These are phyloP conservation scores for Dasypolia templi DNA, from an alignment of 2,888 invertebrate species.

Conservation along the genomic window DNA sequence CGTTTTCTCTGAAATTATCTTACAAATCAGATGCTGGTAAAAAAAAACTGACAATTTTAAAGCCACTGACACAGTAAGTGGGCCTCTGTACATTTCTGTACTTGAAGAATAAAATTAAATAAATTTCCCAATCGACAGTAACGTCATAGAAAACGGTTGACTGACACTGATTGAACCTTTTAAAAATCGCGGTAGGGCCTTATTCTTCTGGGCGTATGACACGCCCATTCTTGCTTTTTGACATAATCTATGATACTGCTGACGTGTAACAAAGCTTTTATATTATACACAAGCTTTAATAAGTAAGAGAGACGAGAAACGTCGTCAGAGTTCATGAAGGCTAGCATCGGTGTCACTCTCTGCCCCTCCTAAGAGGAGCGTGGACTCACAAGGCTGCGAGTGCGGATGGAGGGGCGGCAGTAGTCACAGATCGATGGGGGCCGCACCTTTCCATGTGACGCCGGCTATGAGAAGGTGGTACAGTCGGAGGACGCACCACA, in stretches of 20 bases:
- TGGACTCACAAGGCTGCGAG: slow-evolving; percentile 83
- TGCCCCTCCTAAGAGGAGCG: slow-evolving; percentile 83
- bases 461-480: slow-evolving; percentile 93
- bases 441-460: slow-evolving; percentile 94
- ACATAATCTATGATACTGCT: background rate
- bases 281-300: too few relatives aligned
- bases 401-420: slow-evolving; percentile 79
- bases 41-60: too few relatives aligned
- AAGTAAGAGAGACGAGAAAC: slow-evolving; percentile 28
- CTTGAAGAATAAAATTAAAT: too few relatives aligned
- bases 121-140: too few relatives aligned
- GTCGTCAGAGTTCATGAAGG: slow-evolving; percentile 84
- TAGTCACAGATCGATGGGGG: slow-evolving; percentile 90
- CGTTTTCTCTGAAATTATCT: too few relatives aligned
- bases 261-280: slow-evolving; percentile 52
- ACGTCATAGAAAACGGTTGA: background rate
- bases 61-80: too few relatives aligned
- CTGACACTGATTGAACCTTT: too few relatives aligned
- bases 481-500: slow-evolving; percentile 93
- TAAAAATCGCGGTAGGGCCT: too few relatives aligned
- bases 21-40: too few relatives aligned
- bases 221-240: background rate
- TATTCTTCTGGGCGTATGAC: background rate
- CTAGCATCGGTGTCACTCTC: slow-evolving; percentile 89
- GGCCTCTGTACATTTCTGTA: too few relatives aligned